Percentiles rank a stretch among this genome's conserved stretches.
These are phyloP conservation scores for Athetis lepigone DNA, from an alignment of 2,888 invertebrate species.

Conservation along the genomic window DNA sequence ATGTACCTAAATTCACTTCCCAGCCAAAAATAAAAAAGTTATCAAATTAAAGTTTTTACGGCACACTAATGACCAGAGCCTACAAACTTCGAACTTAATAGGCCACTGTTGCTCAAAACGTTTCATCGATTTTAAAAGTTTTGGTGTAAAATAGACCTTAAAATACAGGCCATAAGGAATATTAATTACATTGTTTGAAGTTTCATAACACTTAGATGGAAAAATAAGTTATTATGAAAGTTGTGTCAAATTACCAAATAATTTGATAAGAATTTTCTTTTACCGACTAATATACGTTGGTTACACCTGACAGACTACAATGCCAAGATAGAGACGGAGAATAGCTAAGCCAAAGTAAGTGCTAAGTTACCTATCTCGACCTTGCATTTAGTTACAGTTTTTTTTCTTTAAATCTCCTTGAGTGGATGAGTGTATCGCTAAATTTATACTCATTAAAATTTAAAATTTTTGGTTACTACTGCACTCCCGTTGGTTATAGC, in stretches of 20 bases:
- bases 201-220: too few species aligned
- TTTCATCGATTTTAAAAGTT: constrained; percentile 25
- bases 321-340: too few species aligned
- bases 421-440: too few species aligned
- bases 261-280: background rate
- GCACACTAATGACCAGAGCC: constrained; percentile 24
- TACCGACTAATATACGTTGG: too few species aligned
- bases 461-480: too few species aligned
- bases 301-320: too few species aligned
- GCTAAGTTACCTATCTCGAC: too few species aligned
- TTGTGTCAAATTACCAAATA: background rate
- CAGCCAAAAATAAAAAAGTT: constrained; percentile 1
- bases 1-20: background rate
- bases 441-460: too few species aligned
- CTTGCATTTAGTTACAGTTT: too few species aligned
- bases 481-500: too few species aligned
- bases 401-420: too few species aligned
- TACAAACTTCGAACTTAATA: constrained; percentile 30
- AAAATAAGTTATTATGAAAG: constrained; percentile 16
- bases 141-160: background rate
- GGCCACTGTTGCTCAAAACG: constrained; percentile 8
- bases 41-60: constrained; percentile 23
- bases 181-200: constrained; percentile 18
- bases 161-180: constrained; percentile 21
- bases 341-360: too few species aligned